These are phyloP conservation scores for Merluccius polli DNA, from an alignment of 2,797 vertebrate species.

Conservation along the genomic window DNA sequence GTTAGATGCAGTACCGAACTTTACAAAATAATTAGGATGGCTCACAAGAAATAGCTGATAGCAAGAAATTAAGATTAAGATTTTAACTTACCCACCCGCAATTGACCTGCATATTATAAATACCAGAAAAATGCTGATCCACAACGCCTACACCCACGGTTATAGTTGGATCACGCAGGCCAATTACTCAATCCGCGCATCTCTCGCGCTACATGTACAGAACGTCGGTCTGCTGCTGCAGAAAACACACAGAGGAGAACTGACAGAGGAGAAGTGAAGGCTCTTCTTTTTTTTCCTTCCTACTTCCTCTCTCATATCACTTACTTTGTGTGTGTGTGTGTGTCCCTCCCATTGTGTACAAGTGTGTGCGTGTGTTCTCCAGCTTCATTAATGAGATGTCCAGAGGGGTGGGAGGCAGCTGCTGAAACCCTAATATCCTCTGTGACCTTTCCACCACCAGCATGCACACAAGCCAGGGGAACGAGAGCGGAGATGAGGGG, in stretches of 20 bases:
- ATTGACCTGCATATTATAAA: too few species aligned
- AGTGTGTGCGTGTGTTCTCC: slow-evolving; percentile 52
- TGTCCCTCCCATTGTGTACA: slow-evolving; percentile 35
- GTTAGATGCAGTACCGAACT: too few species aligned
- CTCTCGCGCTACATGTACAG: too few species aligned
- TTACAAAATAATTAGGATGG: too few species aligned
- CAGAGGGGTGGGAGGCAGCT: slow-evolving; percentile 60
- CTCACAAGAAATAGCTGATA: too few species aligned
- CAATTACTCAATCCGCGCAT: too few species aligned
- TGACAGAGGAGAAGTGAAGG: slow-evolving; percentile 15
- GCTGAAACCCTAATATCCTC: slow-evolving; percentile 63
- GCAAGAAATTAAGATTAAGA: too few species aligned
- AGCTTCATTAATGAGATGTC: slow-evolving; percentile 61
- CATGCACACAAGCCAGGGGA: slow-evolving; percentile 13
- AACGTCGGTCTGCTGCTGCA: too few species aligned
- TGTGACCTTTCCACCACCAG: slow-evolving; percentile 59
- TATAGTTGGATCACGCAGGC: too few species aligned
- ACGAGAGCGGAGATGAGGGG: not conserved
- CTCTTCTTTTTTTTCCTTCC: slow-evolving; percentile 25
- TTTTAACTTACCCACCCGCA: too few species aligned
- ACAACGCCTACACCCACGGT: too few species aligned
- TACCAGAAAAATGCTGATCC: too few species aligned
- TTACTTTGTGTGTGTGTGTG: slow-evolving; percentile 19
- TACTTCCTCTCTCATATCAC: not conserved
- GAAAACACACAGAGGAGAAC: slow-evolving; percentile 4